These are phyloP conservation scores for Ochlodes sylvanus DNA, from an alignment of 2,888 invertebrate genomes.

Conservation along the genomic window DNA sequence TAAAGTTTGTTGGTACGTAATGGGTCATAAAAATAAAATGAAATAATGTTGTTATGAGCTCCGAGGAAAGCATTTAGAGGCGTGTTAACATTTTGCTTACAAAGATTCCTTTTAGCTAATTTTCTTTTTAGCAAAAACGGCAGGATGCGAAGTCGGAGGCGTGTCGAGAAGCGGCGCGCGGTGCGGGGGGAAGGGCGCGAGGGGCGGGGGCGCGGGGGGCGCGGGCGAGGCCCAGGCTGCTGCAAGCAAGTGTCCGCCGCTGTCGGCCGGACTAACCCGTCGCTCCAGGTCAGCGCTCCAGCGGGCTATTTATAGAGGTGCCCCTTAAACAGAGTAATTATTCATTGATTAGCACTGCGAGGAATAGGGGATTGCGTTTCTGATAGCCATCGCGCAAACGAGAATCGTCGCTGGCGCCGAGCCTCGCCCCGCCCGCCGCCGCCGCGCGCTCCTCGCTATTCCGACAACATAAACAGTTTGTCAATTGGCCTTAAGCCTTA, in stretches of 20 bases:
- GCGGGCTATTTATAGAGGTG: slow-evolving; percentile 84
- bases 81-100: slow-evolving; percentile 52
- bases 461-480: slow-evolving; percentile 42
- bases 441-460: slow-evolving; percentile 42
- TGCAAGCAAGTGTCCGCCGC: slow-evolving; percentile 78
- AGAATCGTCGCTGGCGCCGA: slow-evolving; percentile 79
- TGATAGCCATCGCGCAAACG: slow-evolving; percentile 83
- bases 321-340: slow-evolving; percentile 86
- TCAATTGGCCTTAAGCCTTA: slow-evolving; percentile 31
- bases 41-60: slow-evolving; percentile 22
- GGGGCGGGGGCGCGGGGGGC: slow-evolving; percentile 45
- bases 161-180: slow-evolving; percentile 66
- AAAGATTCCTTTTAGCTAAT: slow-evolving; percentile 71
- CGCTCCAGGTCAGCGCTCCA: slow-evolving; percentile 85
- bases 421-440: slow-evolving; percentile 56
- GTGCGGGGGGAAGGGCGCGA: slow-evolving; percentile 45
- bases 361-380: slow-evolving; percentile 84
- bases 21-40: slow-evolving; percentile 6
- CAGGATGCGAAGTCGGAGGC: slow-evolving; percentile 77
- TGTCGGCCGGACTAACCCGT: slow-evolving; percentile 84
- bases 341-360: slow-evolving; percentile 85
- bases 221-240: slow-evolving; percentile 63
- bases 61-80: slow-evolving; percentile 11
- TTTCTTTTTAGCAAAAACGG: slow-evolving; percentile 64
- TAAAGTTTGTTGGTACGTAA: slow-evolving; percentile 4